phyloP scores from a whole-genome alignment of 2,888 invertebrate genomes.

The Platypus cylindrus region DNA sequence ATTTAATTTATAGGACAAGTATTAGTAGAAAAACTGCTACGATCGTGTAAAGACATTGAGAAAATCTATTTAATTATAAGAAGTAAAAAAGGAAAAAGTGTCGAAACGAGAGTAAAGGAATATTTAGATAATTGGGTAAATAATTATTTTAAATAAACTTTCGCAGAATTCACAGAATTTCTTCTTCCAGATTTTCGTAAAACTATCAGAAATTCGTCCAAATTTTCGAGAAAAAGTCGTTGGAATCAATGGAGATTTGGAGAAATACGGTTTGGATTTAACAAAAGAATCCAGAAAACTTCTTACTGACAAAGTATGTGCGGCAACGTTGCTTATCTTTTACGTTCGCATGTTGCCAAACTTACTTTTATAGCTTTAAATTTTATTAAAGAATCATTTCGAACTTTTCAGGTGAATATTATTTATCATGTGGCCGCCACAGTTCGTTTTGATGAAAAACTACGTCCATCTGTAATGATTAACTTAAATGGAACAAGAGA shows the following conservation, averaged over 20 bases:
- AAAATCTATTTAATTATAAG: slow-evolving; percentile 24
- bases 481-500: slow-evolving; percentile 53
- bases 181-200: slow-evolving; percentile 10
- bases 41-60: slow-evolving; percentile 26
- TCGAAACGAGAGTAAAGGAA: slow-evolving; percentile 32
- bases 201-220: slow-evolving; percentile 37
- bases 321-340: background rate
- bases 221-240: slow-evolving; percentile 42
- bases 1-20: too few relatives aligned
- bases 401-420: slow-evolving; percentile 34
- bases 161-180: too few relatives aligned
- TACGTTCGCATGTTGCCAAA: too few relatives aligned
- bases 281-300: slow-evolving; percentile 31
- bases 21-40: slow-evolving; percentile 24
- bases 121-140: slow-evolving; percentile 47
- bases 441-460: slow-evolving; percentile 56
- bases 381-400: too few relatives aligned
- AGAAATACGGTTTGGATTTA: slow-evolving; percentile 38
- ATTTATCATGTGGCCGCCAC: slow-evolving; percentile 66
- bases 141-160: too few relatives aligned
- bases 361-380: too few relatives aligned
- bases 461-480: slow-evolving; percentile 50
- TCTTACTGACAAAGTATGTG: slow-evolving; percentile 39
- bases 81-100: slow-evolving; percentile 23
- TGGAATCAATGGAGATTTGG: slow-evolving; percentile 42